Evolutionary conservation across 1,140 invertebrate genomes (phyloP), one percentile per base, ranked within the genome.

Genomic region (Whitmania pigra): DNA sequence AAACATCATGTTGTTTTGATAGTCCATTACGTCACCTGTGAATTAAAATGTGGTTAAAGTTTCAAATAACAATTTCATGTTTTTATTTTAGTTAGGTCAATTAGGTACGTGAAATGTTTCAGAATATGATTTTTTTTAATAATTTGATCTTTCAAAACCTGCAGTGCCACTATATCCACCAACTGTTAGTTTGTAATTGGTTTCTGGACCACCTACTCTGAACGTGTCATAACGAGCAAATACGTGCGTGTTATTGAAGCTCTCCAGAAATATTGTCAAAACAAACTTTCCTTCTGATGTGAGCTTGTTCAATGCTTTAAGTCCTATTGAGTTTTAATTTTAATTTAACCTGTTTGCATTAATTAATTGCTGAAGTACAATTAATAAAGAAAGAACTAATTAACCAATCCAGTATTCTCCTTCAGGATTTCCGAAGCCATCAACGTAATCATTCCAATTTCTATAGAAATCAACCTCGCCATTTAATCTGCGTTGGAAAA

Each of bases 221-320:
- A 93, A 93, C 80, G 91, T 90, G 53, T 89, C 89, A 84, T 93
- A 93, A 82, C 91, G 89, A 25, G 91, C 91, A 80, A 90, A 92
- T 79, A 90, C 80, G 20, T 71, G 76, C 54, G 80, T 79, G 17
- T 78, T 80, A 2, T 84, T 77, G 76, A 85, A 85, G 78, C 85
- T 84, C 75, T 83, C 83, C n/a, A 87, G 73, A 74, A 86, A 85
- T 25, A 87, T 80, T 27, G 85, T 78, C 66, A 87, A 75, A 13
- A 78, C 78, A 66, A 69, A 73, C 31, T 67, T 70, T 18, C 43
- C 22, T n/a, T 5, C 20, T 9, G 72, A 73, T 2, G 72, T 73
- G 0, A 73, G 22, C 0, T 22, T 40, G 40, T 43, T 40, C 27
- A 73, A 29, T 53, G 53, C 13, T 6, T 53, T n/a, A 15, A 69